Evolutionary conservation across 2,888 invertebrate species (phyloP), one percentile per base, ranked within the genome.

Genomic region (Daptonema setosum): DNA sequence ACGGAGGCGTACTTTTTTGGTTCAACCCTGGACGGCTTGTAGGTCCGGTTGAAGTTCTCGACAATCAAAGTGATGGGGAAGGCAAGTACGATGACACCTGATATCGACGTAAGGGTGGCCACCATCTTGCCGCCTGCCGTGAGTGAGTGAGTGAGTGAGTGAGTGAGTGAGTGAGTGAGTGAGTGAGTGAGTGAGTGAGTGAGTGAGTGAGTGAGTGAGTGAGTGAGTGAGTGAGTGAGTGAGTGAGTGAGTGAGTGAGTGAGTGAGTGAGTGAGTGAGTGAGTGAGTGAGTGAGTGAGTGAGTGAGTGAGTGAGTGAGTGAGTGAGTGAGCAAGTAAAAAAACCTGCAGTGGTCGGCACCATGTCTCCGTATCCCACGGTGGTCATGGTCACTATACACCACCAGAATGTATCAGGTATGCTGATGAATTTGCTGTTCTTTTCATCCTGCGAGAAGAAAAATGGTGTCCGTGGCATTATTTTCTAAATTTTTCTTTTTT

Each of bases 21-120:
- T 41, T 41, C 20, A 20, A 41, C 20, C 41, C 11, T 41, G 11
- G 11, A 11, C 14, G 14, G 41, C 20, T 20, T 11, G 51, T 51
- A 51, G 28, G 3, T 25, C 3, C 51, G 51, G 26, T 52, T 52
- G 52, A 52, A 52, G 22, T 52, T 52, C 22, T 52, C 52, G 25
- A 52, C 52, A 11, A 52, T 52, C 35, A 52, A 29, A 2, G 52
- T 52, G 20, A 52, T 52, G 3, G 52, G 52, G 22, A 52, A 52
- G 8, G 52, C 52, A 2, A 52, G 30, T 22, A 52, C 52, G n/a
- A 52, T 30, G 2, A 52, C 52, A 22, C 52, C 52, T 2, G 30
- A 30, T 14, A 52, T n/a, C 22, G 20, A n/a, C 2, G 52, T 52
- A 2, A 52, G 52, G 11, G 52, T 52, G 28, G 52, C 52, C 8